These are phyloP conservation scores for Tipula lateralis DNA, from an alignment of 2,888 invertebrate species.

Conservation along the genomic window DNA sequence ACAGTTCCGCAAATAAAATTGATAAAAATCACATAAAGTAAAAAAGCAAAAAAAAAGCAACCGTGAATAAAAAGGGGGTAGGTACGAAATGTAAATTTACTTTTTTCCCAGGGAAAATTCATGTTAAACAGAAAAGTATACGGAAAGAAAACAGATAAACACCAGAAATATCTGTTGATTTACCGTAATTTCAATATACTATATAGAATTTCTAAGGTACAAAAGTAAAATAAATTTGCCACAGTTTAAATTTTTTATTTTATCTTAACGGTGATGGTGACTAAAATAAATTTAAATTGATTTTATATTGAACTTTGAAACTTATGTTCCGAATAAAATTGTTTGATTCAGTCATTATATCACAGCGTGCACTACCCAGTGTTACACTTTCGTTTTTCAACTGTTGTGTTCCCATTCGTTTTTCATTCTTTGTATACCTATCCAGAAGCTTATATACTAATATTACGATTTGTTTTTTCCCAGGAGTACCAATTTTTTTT, in stretches of 20 bases:
- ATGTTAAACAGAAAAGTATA: background rate
- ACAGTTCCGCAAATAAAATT: background rate
- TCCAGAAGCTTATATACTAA: no score
- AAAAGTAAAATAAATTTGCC: background rate
- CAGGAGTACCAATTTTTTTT: background rate
- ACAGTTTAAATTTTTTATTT: background rate
- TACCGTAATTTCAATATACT: background rate
- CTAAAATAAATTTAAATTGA: conserved; percentile 13
- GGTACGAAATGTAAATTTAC: background rate
- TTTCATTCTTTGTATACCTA: background rate
- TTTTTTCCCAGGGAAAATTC: background rate
- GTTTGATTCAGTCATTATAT: background rate
- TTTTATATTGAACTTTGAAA: background rate
- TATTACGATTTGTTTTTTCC: background rate
- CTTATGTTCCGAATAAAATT: background rate
- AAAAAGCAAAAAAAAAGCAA: background rate
- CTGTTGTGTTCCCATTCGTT: background rate
- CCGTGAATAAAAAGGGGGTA: background rate
- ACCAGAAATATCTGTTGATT: background rate
- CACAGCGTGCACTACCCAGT: background rate
- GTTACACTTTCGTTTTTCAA: background rate
- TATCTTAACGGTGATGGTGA: background rate
- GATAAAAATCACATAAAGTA: background rate
- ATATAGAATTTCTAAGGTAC: background rate
- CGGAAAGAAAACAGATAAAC: background rate